These are phyloP conservation scores for Agrotis clavis DNA, from an alignment of 2,888 invertebrate species.

Conservation along the genomic window DNA sequence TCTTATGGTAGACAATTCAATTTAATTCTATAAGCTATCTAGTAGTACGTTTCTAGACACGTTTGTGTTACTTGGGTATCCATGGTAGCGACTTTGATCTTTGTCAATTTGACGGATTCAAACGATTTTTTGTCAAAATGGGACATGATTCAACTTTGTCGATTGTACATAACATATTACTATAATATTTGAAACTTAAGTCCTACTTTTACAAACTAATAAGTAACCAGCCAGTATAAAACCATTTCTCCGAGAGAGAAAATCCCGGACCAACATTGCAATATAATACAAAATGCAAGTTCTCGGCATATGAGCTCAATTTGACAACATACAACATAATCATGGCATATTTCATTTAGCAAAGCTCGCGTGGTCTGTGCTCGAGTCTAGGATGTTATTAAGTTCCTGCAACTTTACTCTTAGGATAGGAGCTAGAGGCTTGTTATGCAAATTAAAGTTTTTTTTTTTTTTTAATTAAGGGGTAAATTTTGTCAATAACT, in stretches of 20 bases:
- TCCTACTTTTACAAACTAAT: neutral
- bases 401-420: conserved; percentile 59
- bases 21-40: too few relatives aligned
- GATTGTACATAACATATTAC: too few relatives aligned
- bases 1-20: too few relatives aligned
- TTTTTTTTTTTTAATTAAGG: too few relatives aligned
- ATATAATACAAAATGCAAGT: conserved; percentile 43
- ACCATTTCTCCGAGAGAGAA: conserved; percentile 21
- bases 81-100: too few relatives aligned
- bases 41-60: too few relatives aligned
- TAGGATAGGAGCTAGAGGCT: conserved; percentile 45
- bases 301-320: conserved; percentile 47
- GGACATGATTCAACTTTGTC: too few relatives aligned
- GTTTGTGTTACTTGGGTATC: too few relatives aligned
- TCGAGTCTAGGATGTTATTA: conserved; percentile 66
- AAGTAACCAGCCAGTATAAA: neutral
- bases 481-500: too few relatives aligned
- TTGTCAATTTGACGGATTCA: too few relatives aligned
- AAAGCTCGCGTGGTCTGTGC: conserved; percentile 60
- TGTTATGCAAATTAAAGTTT: neutral
- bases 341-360: conserved; percentile 70
- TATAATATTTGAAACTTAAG: too few relatives aligned
- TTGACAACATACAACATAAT: conserved; percentile 55
- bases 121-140: too few relatives aligned
- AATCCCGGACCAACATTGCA: conserved; percentile 26